These are phyloP conservation scores for Microchirus variegatus DNA, from an alignment of 2,797 vertebrate species.

Conservation along the genomic window DNA sequence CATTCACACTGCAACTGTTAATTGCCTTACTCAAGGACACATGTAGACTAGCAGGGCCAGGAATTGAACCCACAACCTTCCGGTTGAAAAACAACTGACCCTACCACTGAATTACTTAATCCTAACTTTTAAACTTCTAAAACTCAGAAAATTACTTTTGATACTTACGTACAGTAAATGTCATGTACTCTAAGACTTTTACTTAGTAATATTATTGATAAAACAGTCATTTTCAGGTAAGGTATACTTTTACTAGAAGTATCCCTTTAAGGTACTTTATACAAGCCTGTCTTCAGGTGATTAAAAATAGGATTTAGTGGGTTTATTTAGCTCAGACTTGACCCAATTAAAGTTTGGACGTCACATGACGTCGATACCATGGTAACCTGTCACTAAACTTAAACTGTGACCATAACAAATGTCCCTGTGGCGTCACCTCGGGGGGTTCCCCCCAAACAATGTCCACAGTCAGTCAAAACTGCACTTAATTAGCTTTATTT, in stretches of 20 bases:
- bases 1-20: no score
- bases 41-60: no score
- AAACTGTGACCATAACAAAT: slow-evolving; percentile 26
- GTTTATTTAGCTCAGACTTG: slow-evolving; percentile 44
- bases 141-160: no score
- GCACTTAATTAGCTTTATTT: background rate
- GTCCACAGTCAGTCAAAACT: background rate
- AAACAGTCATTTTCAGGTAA: background rate
- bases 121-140: no score
- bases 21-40: no score
- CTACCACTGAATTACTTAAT: no score
- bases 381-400: slow-evolving; percentile 60
- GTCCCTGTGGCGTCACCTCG: slow-evolving; percentile 51
- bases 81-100: no score
- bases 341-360: slow-evolving; percentile 48
- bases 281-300: background rate
- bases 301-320: slow-evolving; percentile 42
- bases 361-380: slow-evolving; percentile 63
- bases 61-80: no score
- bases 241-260: no score
- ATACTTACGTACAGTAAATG: no score
- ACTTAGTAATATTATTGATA: no score
- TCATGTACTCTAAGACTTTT: background rate
- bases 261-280: no score
- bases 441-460: slow-evolving; percentile 36